Evolutionary conservation across 2,113 vertebrate genomes (phyloP).

Genomic region (Zosterops hypoxanthus): DNA sequence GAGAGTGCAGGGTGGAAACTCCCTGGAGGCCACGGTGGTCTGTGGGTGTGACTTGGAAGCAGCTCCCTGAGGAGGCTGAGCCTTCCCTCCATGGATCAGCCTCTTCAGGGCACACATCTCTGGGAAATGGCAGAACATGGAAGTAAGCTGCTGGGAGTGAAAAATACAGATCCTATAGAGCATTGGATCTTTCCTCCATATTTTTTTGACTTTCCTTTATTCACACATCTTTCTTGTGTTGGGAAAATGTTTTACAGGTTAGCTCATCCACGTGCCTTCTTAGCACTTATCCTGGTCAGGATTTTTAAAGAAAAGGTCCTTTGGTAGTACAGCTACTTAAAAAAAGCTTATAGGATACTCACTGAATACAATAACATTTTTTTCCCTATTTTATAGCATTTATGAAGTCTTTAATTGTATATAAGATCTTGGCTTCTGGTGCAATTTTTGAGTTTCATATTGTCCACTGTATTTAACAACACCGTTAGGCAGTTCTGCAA

Average conservation of each 20-base stretch:
- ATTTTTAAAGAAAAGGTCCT: neutral
- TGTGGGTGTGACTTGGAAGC: neutral
- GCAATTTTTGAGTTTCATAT: neutral
- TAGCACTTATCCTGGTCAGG: neutral
- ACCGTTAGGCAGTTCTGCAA: neutral
- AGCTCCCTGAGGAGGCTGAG: neutral
- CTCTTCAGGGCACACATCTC: neutral
- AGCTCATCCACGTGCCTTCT: neutral
- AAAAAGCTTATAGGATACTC: neutral
- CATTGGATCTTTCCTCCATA: neutral
- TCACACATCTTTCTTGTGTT: neutral
- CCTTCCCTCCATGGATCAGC: neutral
- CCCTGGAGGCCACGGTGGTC: accelerated
- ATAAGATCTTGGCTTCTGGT: neutral
- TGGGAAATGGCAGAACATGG: neutral
- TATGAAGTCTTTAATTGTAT: neutral
- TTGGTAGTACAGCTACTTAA: neutral
- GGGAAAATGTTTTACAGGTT: neutral
- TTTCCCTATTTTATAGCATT: neutral
- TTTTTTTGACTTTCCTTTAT: neutral
- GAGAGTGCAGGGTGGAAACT: neutral
- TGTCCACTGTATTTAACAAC: neutral
- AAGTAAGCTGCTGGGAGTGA: neutral
- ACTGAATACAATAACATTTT: neutral
- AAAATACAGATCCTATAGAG: neutral